Percentiles rank a stretch among this genome's conserved stretches.
Conservation (phyloP, 2,113 vertebrate species). For the Pavo muticus region DNA sequence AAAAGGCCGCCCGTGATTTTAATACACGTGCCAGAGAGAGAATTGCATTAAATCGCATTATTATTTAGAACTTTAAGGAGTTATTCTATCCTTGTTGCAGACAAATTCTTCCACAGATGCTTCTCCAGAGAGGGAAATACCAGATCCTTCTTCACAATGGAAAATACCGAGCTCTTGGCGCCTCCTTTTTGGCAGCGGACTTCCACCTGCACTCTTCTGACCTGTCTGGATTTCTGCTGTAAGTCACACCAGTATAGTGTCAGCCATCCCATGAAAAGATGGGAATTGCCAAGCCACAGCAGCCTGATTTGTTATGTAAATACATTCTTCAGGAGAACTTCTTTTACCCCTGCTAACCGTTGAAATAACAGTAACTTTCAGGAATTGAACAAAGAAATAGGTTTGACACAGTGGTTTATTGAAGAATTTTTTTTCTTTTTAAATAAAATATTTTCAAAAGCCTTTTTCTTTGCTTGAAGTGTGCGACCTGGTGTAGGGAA, state of each 20-base stretch:
- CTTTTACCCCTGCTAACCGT: background rate
- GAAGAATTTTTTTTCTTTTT: background rate
- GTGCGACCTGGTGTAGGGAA: no score
- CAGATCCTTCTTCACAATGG: slow-evolving; percentile 80
- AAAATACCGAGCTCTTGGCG: slow-evolving; percentile 92
- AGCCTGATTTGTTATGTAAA: background rate
- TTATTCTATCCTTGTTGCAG: slow-evolving; percentile 65
- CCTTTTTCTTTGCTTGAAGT: background rate
- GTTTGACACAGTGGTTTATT: slow-evolving; percentile 31
- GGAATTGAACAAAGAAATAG: background rate
- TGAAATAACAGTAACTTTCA: background rate
- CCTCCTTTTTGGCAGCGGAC: slow-evolving; percentile 91
- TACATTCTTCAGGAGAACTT: background rate
- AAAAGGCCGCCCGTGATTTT: background rate
- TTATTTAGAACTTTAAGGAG: background rate
- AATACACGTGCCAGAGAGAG: background rate
- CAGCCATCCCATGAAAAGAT: background rate
- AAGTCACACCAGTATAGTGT: accelerated
- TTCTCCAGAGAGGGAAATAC: slow-evolving; percentile 85
- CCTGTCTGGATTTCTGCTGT: background rate
- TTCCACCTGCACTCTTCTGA: slow-evolving; percentile 93
- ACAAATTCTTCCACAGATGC: background rate
- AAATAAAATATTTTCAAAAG: slow-evolving; percentile 33
- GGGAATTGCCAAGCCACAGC: background rate
- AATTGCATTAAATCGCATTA: background rate